These are phyloP conservation scores for Ypsolopha scabrella DNA, from an alignment of 2,888 invertebrate species.

Conservation along the genomic window DNA sequence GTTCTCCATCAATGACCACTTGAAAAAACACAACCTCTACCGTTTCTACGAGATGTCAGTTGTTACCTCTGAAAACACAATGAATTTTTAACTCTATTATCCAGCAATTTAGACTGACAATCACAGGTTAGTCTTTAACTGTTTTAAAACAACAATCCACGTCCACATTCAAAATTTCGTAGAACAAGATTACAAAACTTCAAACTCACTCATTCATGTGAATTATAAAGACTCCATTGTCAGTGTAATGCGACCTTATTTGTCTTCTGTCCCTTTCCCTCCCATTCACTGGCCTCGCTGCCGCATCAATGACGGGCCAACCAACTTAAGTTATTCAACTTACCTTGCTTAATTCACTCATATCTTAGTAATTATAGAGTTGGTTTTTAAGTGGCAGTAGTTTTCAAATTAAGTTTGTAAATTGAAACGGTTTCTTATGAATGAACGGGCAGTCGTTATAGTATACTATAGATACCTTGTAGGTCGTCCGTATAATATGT, in stretches of 20 bases:
- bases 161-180: constrained; percentile 34
- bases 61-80: background rate
- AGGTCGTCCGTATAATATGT: constrained; percentile 1
- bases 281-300: constrained; percentile 57
- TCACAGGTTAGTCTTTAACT: constrained; percentile 24
- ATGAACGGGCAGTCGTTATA: constrained; percentile 57
- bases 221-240: constrained; percentile 47
- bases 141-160: constrained; percentile 48
- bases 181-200: constrained; percentile 37
- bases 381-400: no score
- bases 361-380: no score
- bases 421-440: constrained; percentile 52
- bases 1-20: constrained; percentile 12
- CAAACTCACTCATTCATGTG: constrained; percentile 30
- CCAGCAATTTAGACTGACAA: background rate
- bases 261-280: constrained; percentile 47
- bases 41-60: constrained; percentile 12
- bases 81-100: background rate
- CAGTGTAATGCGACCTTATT: constrained; percentile 57
- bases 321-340: background rate
- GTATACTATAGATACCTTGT: constrained; percentile 50
- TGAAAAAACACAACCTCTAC: constrained; percentile 22
- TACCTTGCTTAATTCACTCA: no score
- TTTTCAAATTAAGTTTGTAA: background rate
- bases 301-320: constrained; percentile 48